Percentiles rank a stretch among this genome's conserved stretches.
phyloP scores from a whole-genome alignment of 1,140 invertebrate genomes.

The Eupristina koningsbergeri region DNA sequence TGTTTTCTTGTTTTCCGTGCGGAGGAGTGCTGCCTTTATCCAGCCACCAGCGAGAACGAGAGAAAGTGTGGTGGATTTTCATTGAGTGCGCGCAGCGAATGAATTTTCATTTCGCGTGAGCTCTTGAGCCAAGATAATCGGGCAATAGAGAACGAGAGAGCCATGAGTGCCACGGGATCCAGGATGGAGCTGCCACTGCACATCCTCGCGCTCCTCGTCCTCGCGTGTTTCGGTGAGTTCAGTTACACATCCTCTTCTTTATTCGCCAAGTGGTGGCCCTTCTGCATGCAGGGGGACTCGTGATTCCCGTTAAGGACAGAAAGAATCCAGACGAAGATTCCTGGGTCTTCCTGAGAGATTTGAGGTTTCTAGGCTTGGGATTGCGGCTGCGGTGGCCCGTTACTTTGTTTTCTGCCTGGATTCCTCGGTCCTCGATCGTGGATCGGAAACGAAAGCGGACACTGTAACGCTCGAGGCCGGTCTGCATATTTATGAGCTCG shows the following conservation, averaged over 20 bases:
- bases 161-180: background rate
- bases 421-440: background rate
- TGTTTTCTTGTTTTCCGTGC: background rate
- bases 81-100: slow-evolving; percentile 1
- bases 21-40: no score
- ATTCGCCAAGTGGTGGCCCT: no score
- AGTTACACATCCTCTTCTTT: background rate
- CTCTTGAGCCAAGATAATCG: background rate
- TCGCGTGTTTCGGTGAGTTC: slow-evolving; percentile 38
- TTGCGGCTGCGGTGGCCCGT: background rate
- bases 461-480: background rate
- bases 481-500: background rate
- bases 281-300: no score
- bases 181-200: background rate
- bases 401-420: background rate
- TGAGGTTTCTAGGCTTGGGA: no score
- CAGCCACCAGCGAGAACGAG: background rate
- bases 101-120: slow-evolving; percentile 12
- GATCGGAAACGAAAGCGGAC: background rate
- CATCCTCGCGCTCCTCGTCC: background rate
- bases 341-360: no score
- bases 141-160: background rate
- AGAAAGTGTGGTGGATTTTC: background rate
- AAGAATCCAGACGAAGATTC: no score
- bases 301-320: no score